Evolutionary conservation across 2,888 invertebrate species (phyloP), one percentile per base, ranked within the genome.

Genomic region (Noctua janthe): DNA sequence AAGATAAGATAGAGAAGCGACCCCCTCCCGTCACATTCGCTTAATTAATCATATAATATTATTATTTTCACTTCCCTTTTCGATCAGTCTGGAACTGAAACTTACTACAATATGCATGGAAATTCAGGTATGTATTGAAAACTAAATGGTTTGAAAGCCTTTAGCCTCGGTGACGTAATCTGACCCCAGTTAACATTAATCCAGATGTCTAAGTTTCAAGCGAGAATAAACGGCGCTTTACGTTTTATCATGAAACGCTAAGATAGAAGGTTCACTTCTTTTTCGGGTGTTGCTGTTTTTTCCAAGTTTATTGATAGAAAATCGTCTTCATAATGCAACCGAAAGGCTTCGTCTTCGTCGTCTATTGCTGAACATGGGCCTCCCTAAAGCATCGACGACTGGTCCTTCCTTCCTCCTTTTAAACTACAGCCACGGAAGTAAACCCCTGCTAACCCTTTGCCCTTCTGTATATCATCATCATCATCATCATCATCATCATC

Each of bases 181-280:
- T 82, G 80, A 86, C 79, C 81, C 75, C 64, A 77, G 90, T 84
- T 89, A 80, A 64, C 84, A 85, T 83, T 81, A 86, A 83, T 87
- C 84, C 76, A 74, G 77, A 83, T 80, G 81, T 82, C 76, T 81
- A 81, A 81, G 81, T 85, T 87, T 81, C 81, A 82, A 87, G 78
- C 70, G 78, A 85, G 84, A 87, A 87, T 84, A 85, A 84, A 86
- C 73, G 80, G 71, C 78, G 73, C 69, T 78, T 76, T 78, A 78
- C n/a, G 29, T 43, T 78, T 5, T 76, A 69, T 59, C 7, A 64
- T 51, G 54, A 54, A 51, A 47, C 15, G 23, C 11, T 47, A 23
- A 29, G 4, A 15, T 69, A 87, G 87, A 84, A 87, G 87, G 73
- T 62, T 20, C 23, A 83, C 69, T 85, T 62, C 8, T 29, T 64